A percentile compares a stretch with the other conserved stretches of the same genome.
Evolutionary conservation across 2,113 vertebrate genomes (phyloP).

Genomic region (Oryzias celebensis): DNA sequence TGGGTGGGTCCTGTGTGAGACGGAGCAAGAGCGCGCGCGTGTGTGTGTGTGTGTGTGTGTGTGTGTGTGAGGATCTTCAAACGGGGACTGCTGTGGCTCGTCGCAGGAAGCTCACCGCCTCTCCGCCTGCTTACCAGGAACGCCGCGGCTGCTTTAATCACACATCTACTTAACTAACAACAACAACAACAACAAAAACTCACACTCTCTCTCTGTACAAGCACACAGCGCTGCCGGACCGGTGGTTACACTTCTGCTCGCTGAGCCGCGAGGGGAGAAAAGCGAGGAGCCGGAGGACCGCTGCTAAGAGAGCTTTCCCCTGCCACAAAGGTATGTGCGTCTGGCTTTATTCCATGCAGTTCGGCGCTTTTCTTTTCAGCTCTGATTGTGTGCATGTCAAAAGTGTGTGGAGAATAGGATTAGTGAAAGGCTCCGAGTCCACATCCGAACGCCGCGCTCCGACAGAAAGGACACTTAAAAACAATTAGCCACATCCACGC

Average conservation of each 20-base stretch:
- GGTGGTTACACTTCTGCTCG: slow-evolving; percentile 64
- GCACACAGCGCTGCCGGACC: slow-evolving; percentile 39
- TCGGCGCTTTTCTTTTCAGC: slow-evolving; percentile 37
- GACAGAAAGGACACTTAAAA: slow-evolving; percentile 57
- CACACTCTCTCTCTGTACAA: slow-evolving; percentile 44
- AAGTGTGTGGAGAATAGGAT: slow-evolving; percentile 55
- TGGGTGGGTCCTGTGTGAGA: slow-evolving; percentile 60
- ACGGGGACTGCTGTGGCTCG: slow-evolving; percentile 79
- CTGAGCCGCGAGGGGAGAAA: slow-evolving; percentile 61
- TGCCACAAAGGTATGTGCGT: slow-evolving; percentile 69
- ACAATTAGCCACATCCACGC: slow-evolving; percentile 62
- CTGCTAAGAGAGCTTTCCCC: slow-evolving; percentile 45
- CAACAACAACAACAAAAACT: slow-evolving; percentile 62
- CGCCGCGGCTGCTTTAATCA: slow-evolving; percentile 84
- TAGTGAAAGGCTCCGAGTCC: slow-evolving; percentile 50
- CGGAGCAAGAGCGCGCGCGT: slow-evolving; percentile 37
- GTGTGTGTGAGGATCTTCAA: slow-evolving; percentile 72
- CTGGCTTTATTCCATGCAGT: slow-evolving; percentile 48
- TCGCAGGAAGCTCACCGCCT: slow-evolving; percentile 86
- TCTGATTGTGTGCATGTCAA: slow-evolving; percentile 53
- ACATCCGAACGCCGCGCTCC: slow-evolving; percentile 40
- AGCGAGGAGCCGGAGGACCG: slow-evolving; percentile 38
- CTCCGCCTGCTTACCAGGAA: slow-evolving; percentile 85
- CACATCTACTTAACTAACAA: slow-evolving; percentile 86
- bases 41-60: slow-evolving; percentile 52